Percentiles rank a stretch among this genome's conserved stretches.
phyloP scores from a whole-genome alignment of 2,797 vertebrate genomes.

The Lepidocolaptes lacrymiger region DNA sequence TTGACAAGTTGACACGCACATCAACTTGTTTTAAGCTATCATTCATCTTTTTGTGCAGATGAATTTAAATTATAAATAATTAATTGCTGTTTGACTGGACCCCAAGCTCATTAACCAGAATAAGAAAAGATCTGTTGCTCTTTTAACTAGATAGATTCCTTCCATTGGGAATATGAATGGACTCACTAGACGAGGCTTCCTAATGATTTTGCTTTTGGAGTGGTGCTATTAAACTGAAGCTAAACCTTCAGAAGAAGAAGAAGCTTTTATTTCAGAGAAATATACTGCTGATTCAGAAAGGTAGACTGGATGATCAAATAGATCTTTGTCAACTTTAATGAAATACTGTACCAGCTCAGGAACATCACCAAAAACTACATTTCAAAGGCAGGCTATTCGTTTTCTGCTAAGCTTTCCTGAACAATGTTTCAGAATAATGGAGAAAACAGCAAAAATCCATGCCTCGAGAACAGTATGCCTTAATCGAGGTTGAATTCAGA shows the following conservation, averaged over 20 bases:
- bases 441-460: slow-evolving; percentile 8
- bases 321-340: slow-evolving; percentile 16
- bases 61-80: background rate
- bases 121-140: background rate
- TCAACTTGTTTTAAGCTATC: background rate
- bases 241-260: background rate
- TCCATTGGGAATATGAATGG: background rate
- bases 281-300: background rate
- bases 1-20: background rate
- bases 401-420: background rate
- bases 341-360: background rate
- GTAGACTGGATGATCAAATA: background rate
- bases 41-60: background rate
- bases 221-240: background rate
- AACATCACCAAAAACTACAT: background rate
- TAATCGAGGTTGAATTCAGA: slow-evolving; percentile 5
- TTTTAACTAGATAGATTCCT: background rate
- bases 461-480: background rate
- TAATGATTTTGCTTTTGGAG: background rate
- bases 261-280: background rate
- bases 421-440: background rate
- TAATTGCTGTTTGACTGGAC: background rate
- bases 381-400: background rate
- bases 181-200: background rate
- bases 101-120: background rate